Evolutionary conservation across 2,888 invertebrate genomes (phyloP).

Genomic region (Perizoma flavofasciatum): DNA sequence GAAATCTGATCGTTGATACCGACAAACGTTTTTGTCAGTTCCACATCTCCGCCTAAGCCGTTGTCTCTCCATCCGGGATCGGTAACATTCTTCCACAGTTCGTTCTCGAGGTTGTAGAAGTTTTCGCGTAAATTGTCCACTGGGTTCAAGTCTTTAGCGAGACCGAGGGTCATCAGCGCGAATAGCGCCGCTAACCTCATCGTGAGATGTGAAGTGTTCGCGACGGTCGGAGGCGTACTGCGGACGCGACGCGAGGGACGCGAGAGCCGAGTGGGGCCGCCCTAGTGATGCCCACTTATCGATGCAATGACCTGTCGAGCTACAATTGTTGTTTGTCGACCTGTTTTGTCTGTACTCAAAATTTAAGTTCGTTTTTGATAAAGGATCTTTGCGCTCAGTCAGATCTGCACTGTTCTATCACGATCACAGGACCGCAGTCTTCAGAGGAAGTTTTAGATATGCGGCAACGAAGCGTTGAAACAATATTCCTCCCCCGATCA

Average conservation of each 20-base stretch:
- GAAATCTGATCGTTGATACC: slow-evolving; percentile 81
- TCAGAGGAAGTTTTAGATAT: too few species aligned
- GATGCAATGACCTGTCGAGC: slow-evolving; percentile 36
- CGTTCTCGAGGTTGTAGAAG: slow-evolving; percentile 83
- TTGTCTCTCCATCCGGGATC: slow-evolving; percentile 65
- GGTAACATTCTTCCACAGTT: slow-evolving; percentile 75
- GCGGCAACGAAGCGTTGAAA: too few species aligned
- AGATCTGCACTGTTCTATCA: too few species aligned
- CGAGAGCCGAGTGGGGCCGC: slow-evolving; percentile 58
- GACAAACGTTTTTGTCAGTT: slow-evolving; percentile 84
- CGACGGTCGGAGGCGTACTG: slow-evolving; percentile 63
- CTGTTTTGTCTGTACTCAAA: too few species aligned
- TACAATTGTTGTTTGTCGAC: too few species aligned
- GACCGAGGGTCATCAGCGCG: slow-evolving; percentile 55
- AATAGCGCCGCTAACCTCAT: slow-evolving; percentile 69
- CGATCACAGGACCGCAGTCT: too few species aligned
- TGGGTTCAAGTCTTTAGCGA: slow-evolving; percentile 61
- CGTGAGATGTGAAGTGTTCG: slow-evolving; percentile 49
- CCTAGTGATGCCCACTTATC: slow-evolving; percentile 52
- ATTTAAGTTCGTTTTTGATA: too few species aligned
- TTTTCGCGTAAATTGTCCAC: slow-evolving; percentile 85
- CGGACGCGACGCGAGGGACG: slow-evolving; percentile 33
- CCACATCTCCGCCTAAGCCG: slow-evolving; percentile 78
- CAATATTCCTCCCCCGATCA: too few species aligned
- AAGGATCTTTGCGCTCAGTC: too few species aligned